These are phyloP conservation scores for Carlito syrichta DNA, from an alignment of 2,113 vertebrate genomes.

Conservation along the genomic window DNA sequence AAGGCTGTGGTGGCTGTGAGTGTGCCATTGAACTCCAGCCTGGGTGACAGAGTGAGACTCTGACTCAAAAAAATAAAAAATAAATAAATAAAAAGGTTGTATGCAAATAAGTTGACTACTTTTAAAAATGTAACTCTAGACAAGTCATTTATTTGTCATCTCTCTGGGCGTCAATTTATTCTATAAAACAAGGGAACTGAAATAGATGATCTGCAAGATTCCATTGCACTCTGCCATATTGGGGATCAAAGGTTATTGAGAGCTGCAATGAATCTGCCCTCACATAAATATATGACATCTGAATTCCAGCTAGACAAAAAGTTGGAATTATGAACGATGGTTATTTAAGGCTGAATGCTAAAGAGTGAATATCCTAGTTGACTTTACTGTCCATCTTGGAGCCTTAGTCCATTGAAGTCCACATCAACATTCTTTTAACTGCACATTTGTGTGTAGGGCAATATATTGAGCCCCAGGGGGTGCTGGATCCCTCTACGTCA, in stretches of 20 bases:
- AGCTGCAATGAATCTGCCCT: conserved; percentile 26
- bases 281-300: conserved; percentile 25
- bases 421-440: background rate
- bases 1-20: background rate
- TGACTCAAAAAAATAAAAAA: background rate
- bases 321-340: conserved; percentile 11
- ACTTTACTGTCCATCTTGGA: background rate
- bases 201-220: conserved; percentile 5
- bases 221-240: background rate
- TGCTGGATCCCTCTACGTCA: background rate
- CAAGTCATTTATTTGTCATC: conserved; percentile 21
- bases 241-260: conserved; percentile 32
- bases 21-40: background rate
- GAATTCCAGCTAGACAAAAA: conserved; percentile 15
- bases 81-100: background rate
- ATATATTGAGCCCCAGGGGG: background rate
- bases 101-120: conserved; percentile 16
- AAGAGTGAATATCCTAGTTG: background rate
- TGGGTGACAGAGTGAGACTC: background rate
- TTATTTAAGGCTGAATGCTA: conserved; percentile 10
- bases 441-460: background rate
- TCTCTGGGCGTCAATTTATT: conserved; percentile 39
- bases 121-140: conserved; percentile 14
- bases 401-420: background rate
- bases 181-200: conserved; percentile 26